A percentile compares a stretch with the other conserved stretches of the same genome.
Evolutionary conservation across 2,113 vertebrate genomes (phyloP).

Genomic region (Zingel zingel): DNA sequence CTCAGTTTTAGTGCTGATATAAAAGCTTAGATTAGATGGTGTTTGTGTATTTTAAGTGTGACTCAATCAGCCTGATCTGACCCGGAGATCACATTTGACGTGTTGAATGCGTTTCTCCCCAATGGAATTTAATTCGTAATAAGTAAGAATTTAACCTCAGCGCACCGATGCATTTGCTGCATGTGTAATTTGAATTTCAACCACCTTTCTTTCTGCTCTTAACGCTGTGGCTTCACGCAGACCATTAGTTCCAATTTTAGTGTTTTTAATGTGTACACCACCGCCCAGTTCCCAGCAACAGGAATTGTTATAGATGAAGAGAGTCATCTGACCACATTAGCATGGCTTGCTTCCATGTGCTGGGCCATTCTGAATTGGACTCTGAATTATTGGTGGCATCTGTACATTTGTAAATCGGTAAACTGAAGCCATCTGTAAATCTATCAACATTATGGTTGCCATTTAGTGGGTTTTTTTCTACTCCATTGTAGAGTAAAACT

Average conservation of each 20-base stretch:
- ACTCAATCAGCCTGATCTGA: constrained; percentile 32
- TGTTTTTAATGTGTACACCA: neutral
- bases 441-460: neutral
- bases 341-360: constrained; percentile 47
- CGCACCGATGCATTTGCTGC: neutral
- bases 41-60: constrained; percentile 10
- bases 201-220: neutral
- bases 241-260: neutral
- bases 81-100: constrained; percentile 7
- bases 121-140: neutral
- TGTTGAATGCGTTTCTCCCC: neutral
- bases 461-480: neutral
- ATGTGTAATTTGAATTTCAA: neutral
- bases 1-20: constrained; percentile 28
- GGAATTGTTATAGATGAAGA: constrained; percentile 13
- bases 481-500: neutral
- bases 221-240: neutral
- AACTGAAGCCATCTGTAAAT: constrained; percentile 41
- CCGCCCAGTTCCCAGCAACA: neutral
- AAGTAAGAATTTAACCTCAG: neutral
- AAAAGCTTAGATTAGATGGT: constrained; percentile 35
- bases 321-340: constrained; percentile 5
- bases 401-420: constrained; percentile 7
- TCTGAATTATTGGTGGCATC: constrained; percentile 23
- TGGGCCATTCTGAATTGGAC: constrained; percentile 14